Base-by-base conservation (phyloP, 2,888 invertebrate species). In the Leptopilina myrica region DNA sequence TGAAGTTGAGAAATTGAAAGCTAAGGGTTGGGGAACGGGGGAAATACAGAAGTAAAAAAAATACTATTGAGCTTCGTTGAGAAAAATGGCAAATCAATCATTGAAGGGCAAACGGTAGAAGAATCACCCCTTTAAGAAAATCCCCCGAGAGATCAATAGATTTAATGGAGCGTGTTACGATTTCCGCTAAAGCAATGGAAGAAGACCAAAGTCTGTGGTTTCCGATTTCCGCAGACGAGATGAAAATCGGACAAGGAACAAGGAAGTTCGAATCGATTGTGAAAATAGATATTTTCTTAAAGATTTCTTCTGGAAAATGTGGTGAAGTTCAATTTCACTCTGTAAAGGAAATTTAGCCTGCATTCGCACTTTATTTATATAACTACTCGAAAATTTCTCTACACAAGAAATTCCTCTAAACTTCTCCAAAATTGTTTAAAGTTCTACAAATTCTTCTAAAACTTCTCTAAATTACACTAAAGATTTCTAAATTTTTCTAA, bases 181-280 rank as follows among this genome's bases (percentile, higher is more conserved):
- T 84, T 84, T 82, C 84, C 84, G 84, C 79, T 81, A 79, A 80
- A 80, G 80, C 82, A 79, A 66, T 81, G 81, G 82, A 83, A 82
- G 77, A 84, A 83, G 82, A 84, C 81, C 82, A 81, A 81, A 80
- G 78, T 82, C 82, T 79, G 81, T 82, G 82, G 84, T 84, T 84
- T 83, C 84, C 84, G 84, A 84, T 84, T 84, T 84, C 84, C 84
- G 80, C 75, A 78, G 78, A 79, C 83, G 82, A 84, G 83, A 84
- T 84, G 83, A 84, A 84, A 83, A 82, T 84, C 80, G 83, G 84
- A 73, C 80, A 79, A 77, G 81, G 49, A 78, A 81, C 81, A 20
- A 67, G 73, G 73, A 73, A 73, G 56, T 73, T 73, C 56, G 56
- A 73, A 73, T 69, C 73, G 73, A 73, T 40, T 56, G 40, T 33